phyloP scores from a whole-genome alignment of 2,113 vertebrate genomes.

The Anas platyrhynchos region DNA sequence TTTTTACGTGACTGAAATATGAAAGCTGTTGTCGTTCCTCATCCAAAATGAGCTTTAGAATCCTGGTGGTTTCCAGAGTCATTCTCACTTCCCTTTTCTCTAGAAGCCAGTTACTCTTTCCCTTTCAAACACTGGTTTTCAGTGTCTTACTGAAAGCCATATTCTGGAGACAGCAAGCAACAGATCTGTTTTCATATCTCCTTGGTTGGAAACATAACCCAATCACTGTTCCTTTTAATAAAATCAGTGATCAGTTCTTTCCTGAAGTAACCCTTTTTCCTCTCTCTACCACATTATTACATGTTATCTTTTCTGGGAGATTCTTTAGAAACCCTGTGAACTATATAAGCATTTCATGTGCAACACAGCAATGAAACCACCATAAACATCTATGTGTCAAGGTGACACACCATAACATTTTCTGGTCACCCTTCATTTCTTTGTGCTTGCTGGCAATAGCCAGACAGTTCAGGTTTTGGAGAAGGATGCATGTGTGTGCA shows the following conservation, averaged over 20 bases:
- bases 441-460: not conserved
- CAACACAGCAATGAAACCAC: not conserved
- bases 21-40: constrained; percentile 10
- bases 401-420: not conserved
- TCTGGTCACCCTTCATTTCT: not conserved
- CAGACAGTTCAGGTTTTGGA: not conserved
- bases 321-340: not conserved
- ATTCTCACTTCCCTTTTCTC: not conserved
- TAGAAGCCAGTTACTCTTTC: not conserved
- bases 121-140: not conserved
- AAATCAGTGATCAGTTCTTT: not conserved
- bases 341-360: rapidly evolving
- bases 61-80: not conserved
- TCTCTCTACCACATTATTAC: not conserved
- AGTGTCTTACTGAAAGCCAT: not conserved
- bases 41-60: not conserved
- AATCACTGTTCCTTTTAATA: not conserved
- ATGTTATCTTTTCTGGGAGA: not conserved
- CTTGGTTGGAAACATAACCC: not conserved
- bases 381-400: not conserved
- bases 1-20: not conserved
- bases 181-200: not conserved
- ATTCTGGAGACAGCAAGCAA: not conserved
- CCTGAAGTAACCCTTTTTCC: not conserved
- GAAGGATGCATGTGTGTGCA: not conserved